Conservation (phyloP, 2,888 invertebrate species). For the Athalia circularis region DNA sequence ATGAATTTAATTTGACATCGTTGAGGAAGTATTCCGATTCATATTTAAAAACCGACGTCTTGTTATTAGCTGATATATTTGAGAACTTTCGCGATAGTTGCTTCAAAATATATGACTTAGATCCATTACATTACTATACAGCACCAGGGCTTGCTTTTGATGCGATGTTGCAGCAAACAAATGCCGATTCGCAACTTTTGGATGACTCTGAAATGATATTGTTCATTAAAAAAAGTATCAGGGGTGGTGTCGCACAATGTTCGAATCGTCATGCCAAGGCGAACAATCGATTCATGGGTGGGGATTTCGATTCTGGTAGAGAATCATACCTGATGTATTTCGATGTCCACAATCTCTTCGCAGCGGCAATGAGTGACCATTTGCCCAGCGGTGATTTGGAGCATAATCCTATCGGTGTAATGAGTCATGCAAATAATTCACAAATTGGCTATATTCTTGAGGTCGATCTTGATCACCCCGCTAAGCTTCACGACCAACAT, state of each 20-base stretch:
- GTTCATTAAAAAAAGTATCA: conserved; percentile 49
- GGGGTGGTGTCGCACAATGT: conserved; percentile 51
- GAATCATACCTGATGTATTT: conserved; percentile 20
- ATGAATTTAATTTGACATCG: conserved; percentile 13
- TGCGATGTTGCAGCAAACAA: too few relatives aligned
- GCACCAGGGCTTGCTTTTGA: conserved; percentile 1
- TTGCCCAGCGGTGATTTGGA: neutral
- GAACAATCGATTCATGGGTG: neutral
- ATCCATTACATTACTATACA: conserved; percentile 37
- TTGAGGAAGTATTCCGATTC: conserved; percentile 44
- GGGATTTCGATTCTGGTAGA: neutral
- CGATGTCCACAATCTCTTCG: neutral
- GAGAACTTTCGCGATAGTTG: conserved; percentile 44
- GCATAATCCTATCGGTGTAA: neutral
- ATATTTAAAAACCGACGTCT: conserved; percentile 17
- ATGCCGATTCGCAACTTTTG: too few relatives aligned
- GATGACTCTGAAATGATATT: neutral
- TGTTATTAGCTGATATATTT: conserved; percentile 47
- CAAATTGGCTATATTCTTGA: too few relatives aligned
- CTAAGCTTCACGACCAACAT: too few relatives aligned
- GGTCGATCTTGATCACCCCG: too few relatives aligned
- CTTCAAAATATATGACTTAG: conserved; percentile 33
- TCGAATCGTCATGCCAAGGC: conserved; percentile 45
- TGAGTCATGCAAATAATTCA: conserved; percentile 22
- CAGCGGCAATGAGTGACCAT: conserved; percentile 1